Conservation (phyloP, 2,797 vertebrate species). For the Paguma larvata region DNA sequence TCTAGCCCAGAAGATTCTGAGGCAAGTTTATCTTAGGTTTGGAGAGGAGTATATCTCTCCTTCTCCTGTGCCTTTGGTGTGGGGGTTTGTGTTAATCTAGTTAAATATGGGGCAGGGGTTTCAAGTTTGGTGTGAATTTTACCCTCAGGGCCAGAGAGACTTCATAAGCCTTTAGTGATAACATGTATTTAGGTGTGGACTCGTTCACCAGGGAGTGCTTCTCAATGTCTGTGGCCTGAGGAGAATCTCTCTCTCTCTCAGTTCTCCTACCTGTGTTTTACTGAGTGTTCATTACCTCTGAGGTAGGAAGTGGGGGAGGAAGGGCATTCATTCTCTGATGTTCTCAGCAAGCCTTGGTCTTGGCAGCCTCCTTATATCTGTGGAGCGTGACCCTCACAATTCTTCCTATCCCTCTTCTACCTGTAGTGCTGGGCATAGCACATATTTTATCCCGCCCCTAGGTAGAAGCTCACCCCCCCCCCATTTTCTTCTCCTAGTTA, state of each 20-base stretch:
- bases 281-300: neutral
- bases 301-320: neutral
- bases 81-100: neutral
- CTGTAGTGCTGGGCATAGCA: neutral
- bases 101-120: neutral
- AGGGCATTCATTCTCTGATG: fast-evolving
- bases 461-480: neutral
- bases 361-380: neutral
- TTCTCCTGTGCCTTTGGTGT: neutral
- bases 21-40: neutral
- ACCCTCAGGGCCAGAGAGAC: neutral
- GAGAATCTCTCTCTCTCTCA: neutral
- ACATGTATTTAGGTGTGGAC: neutral
- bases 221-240: neutral
- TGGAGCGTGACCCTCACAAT: neutral
- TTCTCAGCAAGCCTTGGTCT: neutral
- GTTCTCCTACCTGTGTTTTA: neutral
- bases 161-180: neutral
- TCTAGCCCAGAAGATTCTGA: neutral
- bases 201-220: neutral
- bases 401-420: neutral
- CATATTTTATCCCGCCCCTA: neutral
- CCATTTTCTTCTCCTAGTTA: neutral
- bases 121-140: neutral
- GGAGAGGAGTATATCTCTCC: neutral